A percentile compares a stretch with the other conserved stretches of the same genome.
phyloP scores from a whole-genome alignment of 2,888 invertebrate genomes.

The Sarcophaga caerulescens region DNA sequence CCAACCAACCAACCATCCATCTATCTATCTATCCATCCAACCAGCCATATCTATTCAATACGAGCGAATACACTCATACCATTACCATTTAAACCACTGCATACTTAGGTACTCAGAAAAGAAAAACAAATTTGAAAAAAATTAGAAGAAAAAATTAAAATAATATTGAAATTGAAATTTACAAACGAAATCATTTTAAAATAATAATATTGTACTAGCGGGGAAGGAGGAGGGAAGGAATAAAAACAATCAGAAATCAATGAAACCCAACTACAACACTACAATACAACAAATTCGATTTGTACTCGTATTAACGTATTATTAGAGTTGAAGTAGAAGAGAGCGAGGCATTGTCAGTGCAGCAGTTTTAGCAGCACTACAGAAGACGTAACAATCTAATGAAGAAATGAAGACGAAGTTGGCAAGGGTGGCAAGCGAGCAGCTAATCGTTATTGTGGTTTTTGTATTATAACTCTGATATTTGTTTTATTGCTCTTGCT shows the following conservation, averaged over 20 bases:
- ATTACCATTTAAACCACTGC: neutral
- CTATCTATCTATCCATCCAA: neutral
- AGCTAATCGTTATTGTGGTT: neutral
- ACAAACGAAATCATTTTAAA: slow-evolving; percentile 30
- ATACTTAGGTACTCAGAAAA: slow-evolving; percentile 21
- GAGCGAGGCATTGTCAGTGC: neutral
- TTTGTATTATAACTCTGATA: neutral
- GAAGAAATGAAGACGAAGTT: slow-evolving; percentile 43
- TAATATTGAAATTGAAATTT: slow-evolving; percentile 24
- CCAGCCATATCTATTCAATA: neutral
- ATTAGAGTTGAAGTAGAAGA: slow-evolving; percentile 33
- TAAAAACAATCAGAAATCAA: slow-evolving; percentile 10
- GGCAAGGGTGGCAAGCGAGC: slow-evolving; percentile 11
- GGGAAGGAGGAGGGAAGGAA: neutral
- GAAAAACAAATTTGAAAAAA: slow-evolving; percentile 8
- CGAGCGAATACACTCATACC: neutral
- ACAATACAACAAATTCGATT: neutral
- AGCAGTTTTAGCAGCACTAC: neutral
- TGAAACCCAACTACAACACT: neutral
- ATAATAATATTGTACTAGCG: neutral
- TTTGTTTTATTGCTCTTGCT: neutral
- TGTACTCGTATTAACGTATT: too few species aligned
- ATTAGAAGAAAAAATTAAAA: neutral
- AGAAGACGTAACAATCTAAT: slow-evolving; percentile 42
- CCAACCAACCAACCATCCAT: too few species aligned